Percentiles rank a stretch among this genome's conserved stretches.
Conservation (phyloP, 2,888 invertebrate genomes). For the Microdon myrmicae region DNA sequence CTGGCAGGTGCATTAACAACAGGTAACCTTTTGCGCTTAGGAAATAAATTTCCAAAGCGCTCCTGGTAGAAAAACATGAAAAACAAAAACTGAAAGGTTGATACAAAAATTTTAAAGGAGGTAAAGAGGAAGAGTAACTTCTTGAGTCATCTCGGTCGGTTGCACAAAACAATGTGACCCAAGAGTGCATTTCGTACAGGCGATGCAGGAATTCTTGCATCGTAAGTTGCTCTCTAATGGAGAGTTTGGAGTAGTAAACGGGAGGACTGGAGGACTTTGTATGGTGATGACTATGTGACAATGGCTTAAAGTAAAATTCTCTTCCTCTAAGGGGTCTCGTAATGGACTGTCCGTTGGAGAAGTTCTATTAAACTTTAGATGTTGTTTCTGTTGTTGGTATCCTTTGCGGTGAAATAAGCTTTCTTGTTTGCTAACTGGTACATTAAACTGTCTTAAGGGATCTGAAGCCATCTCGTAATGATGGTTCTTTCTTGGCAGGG, state of each 20-base stretch:
- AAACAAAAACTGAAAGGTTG: not conserved
- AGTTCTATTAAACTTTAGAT: no score
- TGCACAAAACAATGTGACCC: conserved; percentile 35
- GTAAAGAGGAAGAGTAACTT: conserved; percentile 28
- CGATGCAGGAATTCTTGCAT: conserved; percentile 18
- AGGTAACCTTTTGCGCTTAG: conserved; percentile 32
- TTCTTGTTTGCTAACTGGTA: no score
- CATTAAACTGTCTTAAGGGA: no score
- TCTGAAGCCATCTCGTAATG: no score
- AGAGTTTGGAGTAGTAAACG: conserved; percentile 3
- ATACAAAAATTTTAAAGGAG: conserved; percentile 1
- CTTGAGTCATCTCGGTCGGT: conserved; percentile 4
- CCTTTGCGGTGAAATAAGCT: no score
- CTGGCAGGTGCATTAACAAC: conserved; percentile 39
- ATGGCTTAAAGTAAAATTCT: no score
- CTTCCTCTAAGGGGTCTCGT: no score
- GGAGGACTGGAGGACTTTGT: conserved; percentile 11
- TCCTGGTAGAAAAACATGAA: conserved; percentile 5
- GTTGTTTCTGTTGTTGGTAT: no score
- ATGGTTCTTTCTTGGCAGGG: no score
- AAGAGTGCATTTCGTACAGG: conserved; percentile 36
- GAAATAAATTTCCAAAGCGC: conserved; percentile 36
- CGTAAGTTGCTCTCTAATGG: conserved; percentile 31
- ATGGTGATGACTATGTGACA: conserved; percentile 25
- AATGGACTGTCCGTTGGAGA: no score